phyloP scores from a whole-genome alignment of 1,140 invertebrate genomes.

The Zophobas atratus region DNA sequence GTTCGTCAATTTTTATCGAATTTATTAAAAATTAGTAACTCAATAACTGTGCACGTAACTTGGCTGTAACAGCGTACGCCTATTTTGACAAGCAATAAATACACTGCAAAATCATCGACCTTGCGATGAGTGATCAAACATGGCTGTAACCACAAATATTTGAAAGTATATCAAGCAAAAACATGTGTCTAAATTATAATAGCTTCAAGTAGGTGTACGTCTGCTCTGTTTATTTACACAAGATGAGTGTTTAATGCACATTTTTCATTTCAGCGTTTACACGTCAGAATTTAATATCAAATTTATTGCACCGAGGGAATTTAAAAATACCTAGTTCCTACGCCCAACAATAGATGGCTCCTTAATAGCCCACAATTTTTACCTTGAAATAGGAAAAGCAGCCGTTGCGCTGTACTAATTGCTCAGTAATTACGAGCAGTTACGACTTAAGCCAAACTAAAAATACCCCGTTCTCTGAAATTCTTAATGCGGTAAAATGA shows the following conservation, averaged over 20 bases:
- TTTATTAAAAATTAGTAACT: too few species aligned
- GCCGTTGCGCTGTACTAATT: neutral
- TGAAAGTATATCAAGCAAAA: neutral
- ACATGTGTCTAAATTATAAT: conserved; percentile 19
- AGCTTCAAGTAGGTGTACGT: neutral
- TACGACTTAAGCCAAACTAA: neutral
- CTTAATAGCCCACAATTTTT: neutral
- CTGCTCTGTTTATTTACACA: neutral
- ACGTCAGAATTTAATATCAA: neutral
- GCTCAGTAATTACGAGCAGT: neutral
- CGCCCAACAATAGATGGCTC: conserved; percentile 27
- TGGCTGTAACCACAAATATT: neutral
- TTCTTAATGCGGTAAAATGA: neutral
- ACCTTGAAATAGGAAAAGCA: neutral
- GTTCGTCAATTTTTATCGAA: too few species aligned
- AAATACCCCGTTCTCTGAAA: too few species aligned
- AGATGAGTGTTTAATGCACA: conserved; percentile 20
- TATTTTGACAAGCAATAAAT: too few species aligned
- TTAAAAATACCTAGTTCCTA: conserved; percentile 5
- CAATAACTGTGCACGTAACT: too few species aligned
- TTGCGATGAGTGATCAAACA: too few species aligned
- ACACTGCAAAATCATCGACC: too few species aligned
- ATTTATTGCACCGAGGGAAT: neutral
- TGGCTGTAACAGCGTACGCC: too few species aligned
- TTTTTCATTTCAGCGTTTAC: conserved; percentile 22